Percentiles rank a stretch among this genome's conserved stretches.
These are phyloP conservation scores for Melanotaenia trifasciata DNA, from an alignment of 2,797 vertebrate genomes.

Conservation along the genomic window DNA sequence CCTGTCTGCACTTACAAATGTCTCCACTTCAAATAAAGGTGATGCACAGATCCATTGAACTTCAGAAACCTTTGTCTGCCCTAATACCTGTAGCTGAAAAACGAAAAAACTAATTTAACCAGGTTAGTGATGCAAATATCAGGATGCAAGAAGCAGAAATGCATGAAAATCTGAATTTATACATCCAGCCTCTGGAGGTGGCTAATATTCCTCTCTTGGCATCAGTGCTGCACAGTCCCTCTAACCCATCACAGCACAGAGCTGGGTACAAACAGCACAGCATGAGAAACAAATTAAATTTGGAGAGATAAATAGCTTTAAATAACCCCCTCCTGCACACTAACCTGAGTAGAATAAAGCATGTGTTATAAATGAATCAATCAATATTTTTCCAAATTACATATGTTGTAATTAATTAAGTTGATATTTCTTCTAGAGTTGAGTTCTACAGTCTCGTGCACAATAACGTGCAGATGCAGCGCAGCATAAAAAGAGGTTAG, in stretches of 20 bases:
- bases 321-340: too few relatives aligned
- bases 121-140: background rate
- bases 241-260: background rate
- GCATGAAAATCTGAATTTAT: background rate
- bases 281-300: slow-evolving; percentile 3
- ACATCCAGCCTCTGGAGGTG: background rate
- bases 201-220: background rate
- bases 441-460: slow-evolving; percentile 59
- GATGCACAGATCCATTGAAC: background rate
- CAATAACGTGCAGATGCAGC: slow-evolving; percentile 77
- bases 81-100: background rate
- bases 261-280: background rate
- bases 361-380: background rate
- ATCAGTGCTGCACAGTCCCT: background rate
- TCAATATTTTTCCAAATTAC: slow-evolving; percentile 32
- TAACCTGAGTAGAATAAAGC: too few relatives aligned
- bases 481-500: slow-evolving; percentile 73
- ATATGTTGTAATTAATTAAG: slow-evolving; percentile 45
- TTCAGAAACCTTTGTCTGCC: background rate
- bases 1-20: background rate
- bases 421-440: slow-evolving; percentile 81
- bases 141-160: background rate
- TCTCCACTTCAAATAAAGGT: too few relatives aligned
- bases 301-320: background rate
- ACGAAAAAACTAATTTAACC: background rate